These are phyloP conservation scores for Hemicentrotus pulcherrimus DNA, from an alignment of 35 echinoderm and acorn worm species.

Conservation along the genomic window DNA sequence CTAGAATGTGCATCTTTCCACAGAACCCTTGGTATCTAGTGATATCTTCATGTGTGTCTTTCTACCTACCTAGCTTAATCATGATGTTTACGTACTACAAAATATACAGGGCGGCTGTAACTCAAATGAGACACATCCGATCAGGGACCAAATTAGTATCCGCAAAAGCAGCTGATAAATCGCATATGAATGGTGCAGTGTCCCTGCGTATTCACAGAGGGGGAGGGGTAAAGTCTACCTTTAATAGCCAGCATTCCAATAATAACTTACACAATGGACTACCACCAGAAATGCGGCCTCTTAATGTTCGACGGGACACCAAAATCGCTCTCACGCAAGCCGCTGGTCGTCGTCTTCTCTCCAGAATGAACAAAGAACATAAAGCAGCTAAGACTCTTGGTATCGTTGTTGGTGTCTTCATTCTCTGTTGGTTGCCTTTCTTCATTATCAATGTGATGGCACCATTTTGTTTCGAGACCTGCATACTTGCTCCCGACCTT, in stretches of 20 bases:
- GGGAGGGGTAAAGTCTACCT: slow-evolving; percentile 21
- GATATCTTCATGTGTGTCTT: slow-evolving; percentile 90
- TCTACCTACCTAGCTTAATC: slow-evolving; percentile 84
- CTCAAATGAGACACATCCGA: slow-evolving; percentile 76
- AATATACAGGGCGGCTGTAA: slow-evolving; percentile 79
- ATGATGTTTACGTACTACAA: slow-evolving; percentile 86
- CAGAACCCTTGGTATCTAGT: slow-evolving; percentile 83
- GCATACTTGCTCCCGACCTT: slow-evolving; percentile 67
- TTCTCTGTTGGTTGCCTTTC: slow-evolving; percentile 96
- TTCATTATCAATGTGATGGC: slow-evolving; percentile 76
- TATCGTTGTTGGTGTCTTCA: slow-evolving; percentile 95
- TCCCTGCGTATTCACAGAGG: slow-evolving; percentile 69
- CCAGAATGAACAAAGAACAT: slow-evolving; percentile 87
- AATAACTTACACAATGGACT: slow-evolving; percentile 6
- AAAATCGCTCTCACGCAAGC: slow-evolving; percentile 47
- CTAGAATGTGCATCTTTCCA: slow-evolving; percentile 72
- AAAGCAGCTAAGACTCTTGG: slow-evolving; percentile 94
- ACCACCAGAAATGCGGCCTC: neutral
- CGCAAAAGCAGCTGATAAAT: slow-evolving; percentile 46
- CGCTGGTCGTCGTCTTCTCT: slow-evolving; percentile 53
- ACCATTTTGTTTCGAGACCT: slow-evolving; percentile 62
- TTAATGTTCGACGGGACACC: slow-evolving; percentile 39
- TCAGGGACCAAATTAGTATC: slow-evolving; percentile 74
- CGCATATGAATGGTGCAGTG: slow-evolving; percentile 62
- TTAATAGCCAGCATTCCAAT: slow-evolving; percentile 14